phyloP scores from a whole-genome alignment of 2,888 invertebrate genomes.

The Drosophila borealis region DNA sequence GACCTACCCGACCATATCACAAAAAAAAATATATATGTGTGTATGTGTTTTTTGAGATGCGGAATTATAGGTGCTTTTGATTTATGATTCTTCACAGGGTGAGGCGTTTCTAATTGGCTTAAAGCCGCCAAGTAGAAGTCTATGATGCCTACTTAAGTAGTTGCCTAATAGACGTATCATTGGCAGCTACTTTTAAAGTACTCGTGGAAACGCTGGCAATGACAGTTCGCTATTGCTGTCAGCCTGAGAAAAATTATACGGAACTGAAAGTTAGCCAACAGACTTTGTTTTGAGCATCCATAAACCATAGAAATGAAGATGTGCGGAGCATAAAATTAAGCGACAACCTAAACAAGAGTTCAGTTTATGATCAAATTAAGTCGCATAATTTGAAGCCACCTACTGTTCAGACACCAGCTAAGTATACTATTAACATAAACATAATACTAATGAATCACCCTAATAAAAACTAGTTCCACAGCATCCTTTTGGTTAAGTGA shows the following conservation, averaged over 20 bases:
- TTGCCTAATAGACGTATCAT: slow-evolving; percentile 44
- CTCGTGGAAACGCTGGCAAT: slow-evolving; percentile 30
- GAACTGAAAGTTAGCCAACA: slow-evolving; percentile 37
- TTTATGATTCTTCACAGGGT: slow-evolving; percentile 44
- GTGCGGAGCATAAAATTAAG: slow-evolving; percentile 20
- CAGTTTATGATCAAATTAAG: slow-evolving; percentile 19
- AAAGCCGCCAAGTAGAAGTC: slow-evolving; percentile 22
- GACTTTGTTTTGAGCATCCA: background rate
- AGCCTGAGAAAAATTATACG: slow-evolving; percentile 41
- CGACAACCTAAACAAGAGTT: slow-evolving; percentile 23
- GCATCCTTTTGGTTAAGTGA: slow-evolving; percentile 64
- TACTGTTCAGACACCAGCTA: slow-evolving; percentile 10
- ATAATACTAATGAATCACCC: slow-evolving; percentile 31
- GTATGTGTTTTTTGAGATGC: slow-evolving; percentile 36
- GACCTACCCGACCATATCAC: slow-evolving; percentile 44
- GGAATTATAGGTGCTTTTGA: slow-evolving; percentile 62
- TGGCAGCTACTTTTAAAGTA: slow-evolving; percentile 45
- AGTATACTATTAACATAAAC: slow-evolving; percentile 14
- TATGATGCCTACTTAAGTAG: slow-evolving; percentile 63
- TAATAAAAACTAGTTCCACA: slow-evolving; percentile 29
- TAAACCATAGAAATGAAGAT: slow-evolving; percentile 6
- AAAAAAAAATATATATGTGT: slow-evolving; percentile 4
- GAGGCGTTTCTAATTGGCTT: slow-evolving; percentile 71
- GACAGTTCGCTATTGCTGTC: slow-evolving; percentile 22
- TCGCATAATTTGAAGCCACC: slow-evolving; percentile 19